Base-by-base conservation (phyloP, 2,797 vertebrate genomes). In the Chromobotia macracanthus region DNA sequence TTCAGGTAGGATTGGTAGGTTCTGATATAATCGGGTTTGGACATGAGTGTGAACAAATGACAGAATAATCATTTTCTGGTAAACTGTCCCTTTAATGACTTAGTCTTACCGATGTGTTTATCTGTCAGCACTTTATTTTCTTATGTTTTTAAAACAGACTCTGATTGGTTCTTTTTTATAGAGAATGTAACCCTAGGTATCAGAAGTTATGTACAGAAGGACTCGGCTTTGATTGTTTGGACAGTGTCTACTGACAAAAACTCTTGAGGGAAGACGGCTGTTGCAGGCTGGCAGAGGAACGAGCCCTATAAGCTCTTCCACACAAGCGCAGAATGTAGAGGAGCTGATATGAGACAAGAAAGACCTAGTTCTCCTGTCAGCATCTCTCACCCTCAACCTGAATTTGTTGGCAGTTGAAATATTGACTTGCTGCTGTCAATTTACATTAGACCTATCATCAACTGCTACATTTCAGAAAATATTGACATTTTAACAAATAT, bases 11-110 rank as follows among this genome's bases (percentile, higher is more conserved):
- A 38, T 7, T 38, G 35, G 6, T 4, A 55, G 19, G 19, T 19
- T 55, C 61, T 41, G 73, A 48, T 63, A 41, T 91, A 88, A 90
- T 91, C 88, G 82, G 63, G 19, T n/a, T 77, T 61, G 79, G 71
- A n/a, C 75, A 66, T 16, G 13, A 63, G 38, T 63, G 9, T 41
- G 38, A 41, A 41, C 38, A 41, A 10, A 41, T 9, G 38, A 41
- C 38, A 41, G 35, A 38, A 38, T 4, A 41, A 41, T 41, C 38
- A 41, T 41, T 41, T 41, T 41, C 38, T 0, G 38, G 9, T 41
- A 10, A 41, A 41, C 9, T 9, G 9, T 41, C 35, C 7, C 35
- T 38, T 38, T 38, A 38, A 38, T 5, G 7, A 31, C 31, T 31
- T 5, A 38, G 35, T 38, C 35, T 38, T 38, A 5, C 35, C 35